These are phyloP conservation scores for Tipula helvola DNA, from an alignment of 2,888 invertebrate species.

Conservation along the genomic window DNA sequence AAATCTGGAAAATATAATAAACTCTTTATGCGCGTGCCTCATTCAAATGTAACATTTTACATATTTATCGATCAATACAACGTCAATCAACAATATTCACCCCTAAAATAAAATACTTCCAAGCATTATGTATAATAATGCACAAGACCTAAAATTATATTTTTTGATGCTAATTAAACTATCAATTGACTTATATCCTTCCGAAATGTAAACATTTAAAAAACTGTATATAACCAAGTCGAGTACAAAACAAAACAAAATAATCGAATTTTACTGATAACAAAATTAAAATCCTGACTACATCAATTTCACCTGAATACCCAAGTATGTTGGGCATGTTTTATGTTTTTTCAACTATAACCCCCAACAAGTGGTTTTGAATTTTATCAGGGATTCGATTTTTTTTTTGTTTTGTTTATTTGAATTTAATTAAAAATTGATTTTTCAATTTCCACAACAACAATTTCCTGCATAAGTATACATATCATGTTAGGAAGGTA, in stretches of 20 bases:
- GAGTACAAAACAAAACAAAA: background rate
- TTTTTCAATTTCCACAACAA: background rate
- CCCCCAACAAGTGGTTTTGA: background rate
- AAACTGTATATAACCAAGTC: too few species aligned
- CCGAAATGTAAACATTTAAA: background rate
- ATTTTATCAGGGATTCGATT: background rate
- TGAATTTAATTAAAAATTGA: background rate
- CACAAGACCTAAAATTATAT: background rate
- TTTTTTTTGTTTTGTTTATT: background rate
- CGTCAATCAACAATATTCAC: too few species aligned
- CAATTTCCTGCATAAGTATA: background rate
- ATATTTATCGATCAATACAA: too few species aligned
- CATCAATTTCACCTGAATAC: background rate
- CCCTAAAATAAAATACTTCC: too few species aligned
- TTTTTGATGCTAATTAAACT: background rate
- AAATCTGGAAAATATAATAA: too few species aligned
- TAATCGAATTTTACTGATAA: background rate
- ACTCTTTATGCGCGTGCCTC: too few species aligned
- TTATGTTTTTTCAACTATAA: background rate
- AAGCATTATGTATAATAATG: too few species aligned
- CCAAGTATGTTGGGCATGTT: background rate
- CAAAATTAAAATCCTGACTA: background rate
- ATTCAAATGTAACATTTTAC: too few species aligned
- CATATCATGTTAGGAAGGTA: background rate
- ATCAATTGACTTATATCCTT: background rate